phyloP scores from a whole-genome alignment of 2,797 vertebrate species.

The Pseudomugil gertrudae region DNA sequence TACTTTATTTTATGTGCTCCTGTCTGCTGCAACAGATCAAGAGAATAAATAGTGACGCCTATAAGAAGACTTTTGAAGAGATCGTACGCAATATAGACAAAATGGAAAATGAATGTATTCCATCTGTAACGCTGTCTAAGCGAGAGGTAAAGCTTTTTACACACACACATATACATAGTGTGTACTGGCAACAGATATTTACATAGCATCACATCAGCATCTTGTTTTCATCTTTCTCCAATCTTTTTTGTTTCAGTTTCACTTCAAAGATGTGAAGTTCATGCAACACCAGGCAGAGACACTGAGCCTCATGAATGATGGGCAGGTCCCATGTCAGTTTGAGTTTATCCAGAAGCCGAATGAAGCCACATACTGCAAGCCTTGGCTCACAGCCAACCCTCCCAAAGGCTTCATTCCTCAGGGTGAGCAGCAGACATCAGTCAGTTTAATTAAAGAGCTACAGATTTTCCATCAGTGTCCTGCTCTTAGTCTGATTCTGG shows the following conservation, averaged over 20 bases:
- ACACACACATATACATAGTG: no score
- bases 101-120: conserved; percentile 97
- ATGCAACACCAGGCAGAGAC: conserved; percentile 91
- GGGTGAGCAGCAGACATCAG: conserved; percentile 81
- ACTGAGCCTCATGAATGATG: conserved; percentile 89
- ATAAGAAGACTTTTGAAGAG: conserved; percentile 92
- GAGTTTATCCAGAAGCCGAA: conserved; percentile 96
- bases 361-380: conserved; percentile 90
- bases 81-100: conserved; percentile 94
- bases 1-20: not conserved
- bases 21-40: conserved; percentile 84
- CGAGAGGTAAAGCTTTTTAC: conserved; percentile 84
- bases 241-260: conserved; percentile 81
- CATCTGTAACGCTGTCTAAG: conserved; percentile 89
- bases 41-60: conserved; percentile 86
- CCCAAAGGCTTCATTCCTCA: conserved; percentile 90
- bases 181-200: no score
- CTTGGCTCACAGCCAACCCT: conserved; percentile 92
- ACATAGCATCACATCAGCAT: no score
- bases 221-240: not conserved
- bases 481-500: not conserved
- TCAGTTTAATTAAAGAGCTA: not conserved
- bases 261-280: conserved; percentile 92
- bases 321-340: conserved; percentile 95
- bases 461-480: conserved; percentile 8